phyloP scores from a whole-genome alignment of 2,797 vertebrate species.

The Geotrypetes seraphini region DNA sequence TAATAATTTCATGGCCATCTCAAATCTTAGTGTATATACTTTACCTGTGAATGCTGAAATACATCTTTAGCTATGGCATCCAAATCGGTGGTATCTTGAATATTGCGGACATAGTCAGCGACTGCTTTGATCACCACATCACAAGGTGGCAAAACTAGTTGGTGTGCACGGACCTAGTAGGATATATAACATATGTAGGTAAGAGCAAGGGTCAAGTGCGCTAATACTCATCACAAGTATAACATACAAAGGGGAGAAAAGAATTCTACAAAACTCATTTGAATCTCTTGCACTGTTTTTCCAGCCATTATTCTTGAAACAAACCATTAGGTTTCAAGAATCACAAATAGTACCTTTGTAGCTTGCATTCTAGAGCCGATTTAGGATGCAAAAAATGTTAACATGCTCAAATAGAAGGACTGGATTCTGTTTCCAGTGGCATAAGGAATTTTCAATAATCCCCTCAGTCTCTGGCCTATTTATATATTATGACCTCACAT shows the following conservation, averaged over 20 bases:
- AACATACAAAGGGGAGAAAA: fast-evolving
- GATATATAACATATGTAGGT: conserved; percentile 7
- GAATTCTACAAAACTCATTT: not conserved
- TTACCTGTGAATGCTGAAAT: conserved; percentile 89
- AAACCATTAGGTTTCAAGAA: too few relatives aligned
- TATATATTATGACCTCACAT: too few relatives aligned
- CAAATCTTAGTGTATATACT: too few relatives aligned
- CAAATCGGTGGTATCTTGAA: conserved; percentile 78
- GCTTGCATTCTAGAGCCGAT: too few relatives aligned
- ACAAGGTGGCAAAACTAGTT: conserved; percentile 87
- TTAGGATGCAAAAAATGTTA: too few relatives aligned
- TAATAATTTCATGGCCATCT: too few relatives aligned
- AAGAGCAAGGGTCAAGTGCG: too few relatives aligned
- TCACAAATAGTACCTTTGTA: too few relatives aligned
- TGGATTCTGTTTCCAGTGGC: too few relatives aligned
- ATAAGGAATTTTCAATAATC: too few relatives aligned
- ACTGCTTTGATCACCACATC: conserved; percentile 91
- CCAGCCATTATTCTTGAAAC: not conserved
- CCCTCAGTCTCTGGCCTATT: too few relatives aligned
- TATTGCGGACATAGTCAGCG: conserved; percentile 81
- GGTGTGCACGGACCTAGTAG: conserved; percentile 84
- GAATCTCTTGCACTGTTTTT: not conserved
- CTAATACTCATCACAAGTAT: fast-evolving
- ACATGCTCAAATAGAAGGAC: too few relatives aligned
- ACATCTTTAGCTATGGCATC: conserved; percentile 86